Conservation (phyloP, 2,888 invertebrate species). For the Microctonus aethiopoides region DNA sequence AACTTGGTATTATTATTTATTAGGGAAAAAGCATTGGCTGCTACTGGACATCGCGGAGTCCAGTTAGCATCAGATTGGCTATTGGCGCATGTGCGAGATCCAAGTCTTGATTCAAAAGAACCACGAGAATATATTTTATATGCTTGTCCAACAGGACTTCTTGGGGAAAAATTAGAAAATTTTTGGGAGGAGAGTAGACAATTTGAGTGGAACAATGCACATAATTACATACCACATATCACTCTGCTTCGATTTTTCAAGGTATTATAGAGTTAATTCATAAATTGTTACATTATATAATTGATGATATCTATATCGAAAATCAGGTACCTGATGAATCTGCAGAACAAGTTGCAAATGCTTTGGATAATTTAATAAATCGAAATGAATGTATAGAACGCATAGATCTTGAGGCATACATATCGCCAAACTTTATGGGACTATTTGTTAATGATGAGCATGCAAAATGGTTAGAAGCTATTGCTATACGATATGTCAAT, state of each 20-base stretch:
- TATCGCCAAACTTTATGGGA: slow-evolving; percentile 91
- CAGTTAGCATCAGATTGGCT: slow-evolving; percentile 93
- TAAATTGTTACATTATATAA: slow-evolving; percentile 8
- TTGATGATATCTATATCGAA: background rate
- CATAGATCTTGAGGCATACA: slow-evolving; percentile 81
- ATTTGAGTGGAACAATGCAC: slow-evolving; percentile 89
- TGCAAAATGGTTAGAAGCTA: slow-evolving; percentile 81
- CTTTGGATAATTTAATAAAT: slow-evolving; percentile 81
- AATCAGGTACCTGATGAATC: slow-evolving; percentile 84
- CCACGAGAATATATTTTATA: slow-evolving; percentile 90
- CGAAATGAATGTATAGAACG: slow-evolving; percentile 73
- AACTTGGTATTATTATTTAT: slow-evolving; percentile 45
- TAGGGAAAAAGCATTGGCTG: slow-evolving; percentile 89
- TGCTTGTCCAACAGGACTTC: slow-evolving; percentile 83
- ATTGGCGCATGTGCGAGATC: slow-evolving; percentile 88
- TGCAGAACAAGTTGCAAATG: slow-evolving; percentile 76
- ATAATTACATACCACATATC: slow-evolving; percentile 90
- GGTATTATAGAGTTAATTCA: slow-evolving; percentile 68
- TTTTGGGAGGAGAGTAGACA: slow-evolving; percentile 84
- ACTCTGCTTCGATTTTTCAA: slow-evolving; percentile 91
- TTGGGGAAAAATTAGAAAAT: slow-evolving; percentile 77
- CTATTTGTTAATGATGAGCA: slow-evolving; percentile 86
- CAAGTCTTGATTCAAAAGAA: slow-evolving; percentile 79
- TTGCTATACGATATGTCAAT: slow-evolving; percentile 84
- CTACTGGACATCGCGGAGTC: slow-evolving; percentile 88